These are phyloP conservation scores for Notechis scutatus DNA, from an alignment of 2,113 vertebrate genomes.

Conservation along the genomic window DNA sequence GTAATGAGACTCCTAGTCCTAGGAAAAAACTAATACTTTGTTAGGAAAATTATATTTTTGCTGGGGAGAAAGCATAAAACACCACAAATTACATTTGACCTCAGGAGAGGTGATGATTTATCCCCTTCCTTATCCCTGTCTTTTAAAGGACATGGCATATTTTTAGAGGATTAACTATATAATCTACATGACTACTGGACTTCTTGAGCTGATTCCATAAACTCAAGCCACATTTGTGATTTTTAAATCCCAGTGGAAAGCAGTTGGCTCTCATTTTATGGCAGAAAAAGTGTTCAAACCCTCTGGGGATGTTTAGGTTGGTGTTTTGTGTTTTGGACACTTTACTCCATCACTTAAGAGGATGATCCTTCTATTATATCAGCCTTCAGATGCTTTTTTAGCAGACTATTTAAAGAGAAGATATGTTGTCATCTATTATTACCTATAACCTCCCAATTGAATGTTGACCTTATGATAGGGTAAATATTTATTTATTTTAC, in stretches of 20 bases:
- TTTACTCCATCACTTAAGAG: neutral
- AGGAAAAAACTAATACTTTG: conserved; percentile 4
- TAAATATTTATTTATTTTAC: neutral
- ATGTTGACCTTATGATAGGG: neutral
- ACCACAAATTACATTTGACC: conserved; percentile 18
- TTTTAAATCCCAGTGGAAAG: conserved; percentile 27
- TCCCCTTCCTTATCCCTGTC: neutral
- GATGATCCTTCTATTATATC: neutral
- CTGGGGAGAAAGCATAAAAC: conserved; percentile 5
- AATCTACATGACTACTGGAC: conserved; percentile 22
- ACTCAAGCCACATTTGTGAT: conserved; percentile 19
- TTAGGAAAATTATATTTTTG: conserved; percentile 10
- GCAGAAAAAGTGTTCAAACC: neutral
- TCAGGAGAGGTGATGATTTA: neutral
- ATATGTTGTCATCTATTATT: neutral
- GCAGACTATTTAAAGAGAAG: neutral
- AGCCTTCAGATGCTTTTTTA: neutral
- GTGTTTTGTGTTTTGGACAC: neutral
- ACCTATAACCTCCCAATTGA: neutral
- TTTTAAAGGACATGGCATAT: conserved; percentile 19
- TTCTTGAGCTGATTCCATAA: conserved; percentile 23
- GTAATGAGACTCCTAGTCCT: neutral
- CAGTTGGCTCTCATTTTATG: conserved; percentile 12
- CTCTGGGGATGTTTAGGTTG: neutral
- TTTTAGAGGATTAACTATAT: conserved; percentile 33